phyloP scores from a whole-genome alignment of 2,888 invertebrate species.

The Parascotia fuliginaria region DNA sequence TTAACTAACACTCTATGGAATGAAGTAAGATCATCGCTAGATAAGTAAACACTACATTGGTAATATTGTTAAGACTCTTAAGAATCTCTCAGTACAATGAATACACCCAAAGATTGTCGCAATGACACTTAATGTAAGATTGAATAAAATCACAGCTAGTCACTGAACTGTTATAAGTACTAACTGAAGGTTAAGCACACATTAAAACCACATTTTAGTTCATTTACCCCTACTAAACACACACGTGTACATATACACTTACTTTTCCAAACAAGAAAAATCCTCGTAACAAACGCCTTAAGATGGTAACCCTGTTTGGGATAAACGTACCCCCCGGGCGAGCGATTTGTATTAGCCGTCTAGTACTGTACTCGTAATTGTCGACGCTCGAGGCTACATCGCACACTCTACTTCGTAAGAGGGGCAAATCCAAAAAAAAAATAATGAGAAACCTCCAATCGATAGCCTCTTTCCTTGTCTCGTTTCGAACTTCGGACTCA shows the following conservation, averaged over 20 bases:
- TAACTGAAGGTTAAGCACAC: conserved; percentile 9
- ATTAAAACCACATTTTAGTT: conserved; percentile 14
- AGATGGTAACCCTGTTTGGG: conserved; percentile 54
- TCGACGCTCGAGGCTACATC: conserved; percentile 75
- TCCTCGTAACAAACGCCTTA: conserved; percentile 30
- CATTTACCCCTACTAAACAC: conserved; percentile 17
- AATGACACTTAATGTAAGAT: not conserved
- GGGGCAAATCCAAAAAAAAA: conserved; percentile 67
- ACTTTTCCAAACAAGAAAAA: conserved; percentile 24
- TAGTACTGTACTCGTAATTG: conserved; percentile 82
- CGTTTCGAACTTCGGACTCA: conserved; percentile 40
- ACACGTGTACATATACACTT: conserved; percentile 31
- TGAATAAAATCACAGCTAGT: conserved; percentile 3
- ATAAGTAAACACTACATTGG: no score
- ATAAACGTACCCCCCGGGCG: conserved; percentile 78
- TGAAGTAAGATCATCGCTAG: no score
- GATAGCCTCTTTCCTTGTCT: conserved; percentile 50
- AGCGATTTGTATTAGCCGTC: conserved; percentile 84
- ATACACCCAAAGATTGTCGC: not conserved
- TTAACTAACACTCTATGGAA: no score
- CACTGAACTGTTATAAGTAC: conserved; percentile 5
- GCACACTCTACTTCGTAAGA: conserved; percentile 71
- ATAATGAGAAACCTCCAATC: conserved; percentile 63
- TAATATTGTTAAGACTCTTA: no score
- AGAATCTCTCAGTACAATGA: not conserved